Percentiles rank a stretch among this genome's conserved stretches.
Conservation (phyloP, 1,140 invertebrate genomes). For the Reticulitermes speratus region DNA sequence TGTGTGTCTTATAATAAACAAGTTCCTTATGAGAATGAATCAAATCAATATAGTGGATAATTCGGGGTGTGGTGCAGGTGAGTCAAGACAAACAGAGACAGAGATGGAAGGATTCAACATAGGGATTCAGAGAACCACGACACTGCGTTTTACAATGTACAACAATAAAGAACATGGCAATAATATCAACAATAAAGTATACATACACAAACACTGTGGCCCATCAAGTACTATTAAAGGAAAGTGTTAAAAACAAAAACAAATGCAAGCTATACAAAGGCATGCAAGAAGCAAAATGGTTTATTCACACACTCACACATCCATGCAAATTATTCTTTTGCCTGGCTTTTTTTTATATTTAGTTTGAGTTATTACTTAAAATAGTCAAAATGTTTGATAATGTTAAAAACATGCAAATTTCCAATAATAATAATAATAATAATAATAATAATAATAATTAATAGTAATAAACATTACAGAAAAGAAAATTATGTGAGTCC, state of each 20-base stretch:
- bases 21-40: conserved; percentile 16
- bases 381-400: neutral
- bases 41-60: neutral
- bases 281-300: conserved; percentile 10
- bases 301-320: conserved; percentile 10
- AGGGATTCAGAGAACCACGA: neutral
- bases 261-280: conserved; percentile 11
- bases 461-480: conserved; percentile 20
- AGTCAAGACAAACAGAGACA: neutral
- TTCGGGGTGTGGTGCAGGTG: neutral
- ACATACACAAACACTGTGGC: neutral
- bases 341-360: neutral
- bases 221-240: neutral
- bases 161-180: neutral
- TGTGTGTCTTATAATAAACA: neutral
- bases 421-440: conserved; percentile 14
- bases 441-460: too few relatives aligned
- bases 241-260: conserved; percentile 21
- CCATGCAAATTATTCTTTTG: neutral
- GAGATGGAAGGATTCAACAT: neutral
- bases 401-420: conserved; percentile 15
- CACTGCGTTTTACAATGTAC: conserved; percentile 16
- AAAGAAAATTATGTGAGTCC: conserved; percentile 27
- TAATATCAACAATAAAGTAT: neutral
- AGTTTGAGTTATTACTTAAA: conserved; percentile 10